Evolutionary conservation across 64 coral and sea anemone genomes (phyloP).

Genomic region (Anthopleura sola): DNA sequence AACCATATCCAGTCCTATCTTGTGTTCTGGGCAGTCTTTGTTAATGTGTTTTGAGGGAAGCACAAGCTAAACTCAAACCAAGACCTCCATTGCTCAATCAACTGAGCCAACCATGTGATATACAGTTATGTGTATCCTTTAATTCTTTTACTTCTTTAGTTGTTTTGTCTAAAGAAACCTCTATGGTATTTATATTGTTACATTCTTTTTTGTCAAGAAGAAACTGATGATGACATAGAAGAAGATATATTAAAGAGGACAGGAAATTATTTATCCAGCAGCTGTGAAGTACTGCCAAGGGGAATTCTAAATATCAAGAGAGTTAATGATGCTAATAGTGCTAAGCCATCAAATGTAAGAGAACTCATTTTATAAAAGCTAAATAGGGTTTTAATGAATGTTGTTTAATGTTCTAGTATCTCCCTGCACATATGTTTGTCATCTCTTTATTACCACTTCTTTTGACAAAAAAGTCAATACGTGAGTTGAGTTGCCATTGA

Average conservation of each 20-base stretch:
- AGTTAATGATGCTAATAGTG: slow-evolving; percentile 87
- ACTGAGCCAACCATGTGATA: too few relatives aligned
- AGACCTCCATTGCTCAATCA: too few relatives aligned
- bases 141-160: too few relatives aligned
- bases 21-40: too few relatives aligned
- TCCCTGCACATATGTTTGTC: neutral
- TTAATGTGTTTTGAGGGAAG: too few relatives aligned
- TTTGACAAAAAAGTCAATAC: too few relatives aligned
- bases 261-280: slow-evolving; percentile 67
- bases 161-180: too few relatives aligned
- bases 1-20: too few relatives aligned
- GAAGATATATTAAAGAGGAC: slow-evolving; percentile 73
- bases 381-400: neutral
- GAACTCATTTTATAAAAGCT: neutral
- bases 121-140: too few relatives aligned
- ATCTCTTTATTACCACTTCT: neutral
- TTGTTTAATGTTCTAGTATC: neutral
- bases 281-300: slow-evolving; percentile 54
- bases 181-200: neutral
- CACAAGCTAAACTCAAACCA: too few relatives aligned
- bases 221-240: slow-evolving; percentile 64
- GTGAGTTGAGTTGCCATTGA: too few relatives aligned
- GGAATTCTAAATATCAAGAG: slow-evolving; percentile 70
- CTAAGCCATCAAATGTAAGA: slow-evolving; percentile 90
- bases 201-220: slow-evolving; percentile 10